A percentile compares a stretch with the other conserved stretches of the same genome.
phyloP scores from a whole-genome alignment of 2,113 vertebrate species.

The Heterochromis multidens region DNA sequence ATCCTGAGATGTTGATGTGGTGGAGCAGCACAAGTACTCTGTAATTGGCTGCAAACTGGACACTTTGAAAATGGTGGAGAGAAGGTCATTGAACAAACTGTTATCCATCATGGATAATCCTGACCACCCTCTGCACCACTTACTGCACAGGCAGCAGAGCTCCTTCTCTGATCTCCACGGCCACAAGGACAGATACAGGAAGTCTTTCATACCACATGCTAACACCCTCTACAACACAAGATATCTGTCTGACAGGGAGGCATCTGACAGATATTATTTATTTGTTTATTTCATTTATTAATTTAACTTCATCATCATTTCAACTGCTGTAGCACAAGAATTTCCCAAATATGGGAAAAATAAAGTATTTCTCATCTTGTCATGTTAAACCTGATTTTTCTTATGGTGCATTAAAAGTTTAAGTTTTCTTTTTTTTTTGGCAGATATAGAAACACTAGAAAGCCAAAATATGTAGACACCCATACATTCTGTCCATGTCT shows the following conservation, averaged over 20 bases:
- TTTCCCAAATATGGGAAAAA: neutral
- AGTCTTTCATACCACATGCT: accelerated
- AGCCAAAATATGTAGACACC: neutral
- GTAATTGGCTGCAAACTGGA: too few relatives aligned
- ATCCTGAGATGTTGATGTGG: accelerated
- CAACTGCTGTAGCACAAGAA: neutral
- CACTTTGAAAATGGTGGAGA: too few relatives aligned
- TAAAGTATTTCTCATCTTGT: neutral
- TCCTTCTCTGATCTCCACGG: too few relatives aligned
- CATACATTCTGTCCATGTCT: accelerated
- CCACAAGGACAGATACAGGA: too few relatives aligned
- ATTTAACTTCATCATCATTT: neutral
- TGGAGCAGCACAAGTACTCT: too few relatives aligned
- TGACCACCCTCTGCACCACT: too few relatives aligned
- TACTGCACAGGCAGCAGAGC: too few relatives aligned
- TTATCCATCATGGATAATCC: too few relatives aligned
- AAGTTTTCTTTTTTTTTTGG: too few relatives aligned
- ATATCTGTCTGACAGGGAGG: neutral
- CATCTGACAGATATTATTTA: neutral
- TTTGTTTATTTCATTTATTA: accelerated
- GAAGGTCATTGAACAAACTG: too few relatives aligned
- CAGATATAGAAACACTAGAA: neutral
- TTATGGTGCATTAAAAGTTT: neutral
- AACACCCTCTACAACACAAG: neutral
- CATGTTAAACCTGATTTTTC: neutral